phyloP scores from a whole-genome alignment of 2,113 vertebrate genomes.

The Urocynchramus pylzowi region DNA sequence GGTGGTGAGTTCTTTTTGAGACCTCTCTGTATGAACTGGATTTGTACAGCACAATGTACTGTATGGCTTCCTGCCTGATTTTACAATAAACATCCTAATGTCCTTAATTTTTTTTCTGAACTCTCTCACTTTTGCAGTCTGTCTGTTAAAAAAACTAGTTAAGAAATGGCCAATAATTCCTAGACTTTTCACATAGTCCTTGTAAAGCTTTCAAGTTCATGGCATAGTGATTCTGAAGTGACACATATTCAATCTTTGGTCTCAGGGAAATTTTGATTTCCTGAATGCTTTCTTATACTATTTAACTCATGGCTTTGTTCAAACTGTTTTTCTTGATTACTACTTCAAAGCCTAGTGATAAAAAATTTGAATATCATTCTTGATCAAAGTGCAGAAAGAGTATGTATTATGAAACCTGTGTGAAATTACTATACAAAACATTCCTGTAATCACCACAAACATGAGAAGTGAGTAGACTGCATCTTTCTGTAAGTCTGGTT shows the following conservation, averaged over 20 bases:
- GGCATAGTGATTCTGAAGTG: background rate
- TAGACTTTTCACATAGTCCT: background rate
- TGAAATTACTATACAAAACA: background rate
- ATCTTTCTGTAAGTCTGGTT: background rate
- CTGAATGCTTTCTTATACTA: background rate
- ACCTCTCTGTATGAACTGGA: background rate
- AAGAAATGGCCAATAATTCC: background rate
- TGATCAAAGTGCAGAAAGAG: background rate
- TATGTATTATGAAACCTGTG: background rate
- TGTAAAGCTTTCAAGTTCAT: background rate
- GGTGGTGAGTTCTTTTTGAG: background rate
- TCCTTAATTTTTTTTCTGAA: background rate
- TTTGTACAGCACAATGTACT: background rate
- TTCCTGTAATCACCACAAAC: background rate
- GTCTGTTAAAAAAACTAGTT: background rate
- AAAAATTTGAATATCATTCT: background rate
- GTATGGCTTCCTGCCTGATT: background rate
- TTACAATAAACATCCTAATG: background rate
- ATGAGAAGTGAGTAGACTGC: background rate
- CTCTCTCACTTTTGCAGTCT: background rate
- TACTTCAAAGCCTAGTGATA: background rate
- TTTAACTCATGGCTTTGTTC: background rate
- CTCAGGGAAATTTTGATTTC: background rate
- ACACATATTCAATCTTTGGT: background rate
- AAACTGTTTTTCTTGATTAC: background rate